Base-by-base conservation (phyloP, 2,113 vertebrate genomes). In the Pseudolaguvia tuberculata region DNA sequence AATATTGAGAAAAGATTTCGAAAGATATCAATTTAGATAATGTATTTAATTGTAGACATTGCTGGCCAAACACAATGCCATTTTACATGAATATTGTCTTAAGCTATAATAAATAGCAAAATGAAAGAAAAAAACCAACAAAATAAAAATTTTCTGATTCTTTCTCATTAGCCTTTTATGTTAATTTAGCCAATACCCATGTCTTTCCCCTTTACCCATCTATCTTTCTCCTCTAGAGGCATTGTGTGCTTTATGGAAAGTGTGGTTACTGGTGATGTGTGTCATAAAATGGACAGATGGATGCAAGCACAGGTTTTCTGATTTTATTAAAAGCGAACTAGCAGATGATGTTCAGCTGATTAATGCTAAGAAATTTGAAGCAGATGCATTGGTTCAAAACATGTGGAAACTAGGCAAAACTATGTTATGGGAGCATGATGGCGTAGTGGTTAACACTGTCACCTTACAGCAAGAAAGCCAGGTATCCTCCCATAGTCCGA, bases 221-320 rank as follows among this genome's bases (percentile, higher is more conserved):
- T 42, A 42, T 42, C 15, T 17, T 12, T n/a, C 9, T n/a, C 58
- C 58, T 61, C 18, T 61, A 39, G 11, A 59, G 57, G 27, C 29
- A 3, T 17, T 35, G 17, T 61, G 58, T 61, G 18, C 29, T 61
- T 61, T 5, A 39, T 39, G 58, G 15, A n/a, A 39, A 61, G 29
- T 31, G n/a, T 35, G 17, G 18, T 18, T 20, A n/a, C 18, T 10
- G 29, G 29, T 35, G 17, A 61, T 39, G 58, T 39, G 58, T n/a
- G 17, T 39, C 58, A n/a, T 61, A 8, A 61, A 61, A 18, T 39
- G 31, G 31, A 61, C 58, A 61, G 31, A 61, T 61, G 17, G 29
- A 20, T 61, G 58, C 31, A 61, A 39, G 58, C n/a, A 31, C 58
- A 61, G 31, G 58, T 61, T 61, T 61, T 61, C 29, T 61, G 58